Percentiles rank a stretch among this genome's conserved stretches.
Conservation (phyloP, 2,888 invertebrate genomes). For the Peribatodes rhomboidaria region DNA sequence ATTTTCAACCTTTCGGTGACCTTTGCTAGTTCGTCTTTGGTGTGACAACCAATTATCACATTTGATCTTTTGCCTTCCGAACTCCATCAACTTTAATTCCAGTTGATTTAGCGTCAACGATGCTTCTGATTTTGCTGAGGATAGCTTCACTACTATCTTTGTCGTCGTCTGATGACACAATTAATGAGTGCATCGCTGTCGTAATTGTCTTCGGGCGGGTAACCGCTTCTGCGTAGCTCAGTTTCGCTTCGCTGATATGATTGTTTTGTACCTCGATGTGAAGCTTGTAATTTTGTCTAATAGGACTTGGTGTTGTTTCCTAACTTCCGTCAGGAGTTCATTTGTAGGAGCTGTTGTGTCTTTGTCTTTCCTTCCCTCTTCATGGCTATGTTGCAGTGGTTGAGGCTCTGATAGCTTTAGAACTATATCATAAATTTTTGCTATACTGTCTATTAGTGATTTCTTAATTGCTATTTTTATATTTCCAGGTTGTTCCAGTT, state of each 20-base stretch:
- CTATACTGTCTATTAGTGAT: background rate
- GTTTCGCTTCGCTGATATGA: background rate
- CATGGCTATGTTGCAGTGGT: background rate
- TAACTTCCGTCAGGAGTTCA: background rate
- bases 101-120: constrained; percentile 5
- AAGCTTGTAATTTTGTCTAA: constrained; percentile 11
- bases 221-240: background rate
- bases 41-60: background rate
- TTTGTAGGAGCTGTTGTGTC: background rate
- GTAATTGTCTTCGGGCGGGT: background rate
- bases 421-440: background rate
- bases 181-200: background rate
- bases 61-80: constrained; percentile 1
- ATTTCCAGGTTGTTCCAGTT: constrained; percentile 2
- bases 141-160: background rate
- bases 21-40: background rate
- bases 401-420: background rate
- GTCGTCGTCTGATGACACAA: background rate
- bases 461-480: constrained; percentile 2
- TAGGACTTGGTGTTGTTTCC: background rate
- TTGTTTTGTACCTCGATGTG: background rate
- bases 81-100: constrained; percentile 3
- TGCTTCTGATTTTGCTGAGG: background rate
- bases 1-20: background rate
- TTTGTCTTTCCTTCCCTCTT: background rate